phyloP scores from a whole-genome alignment of 2,888 invertebrate genomes.

The Hirtodrosophila duncani region DNA sequence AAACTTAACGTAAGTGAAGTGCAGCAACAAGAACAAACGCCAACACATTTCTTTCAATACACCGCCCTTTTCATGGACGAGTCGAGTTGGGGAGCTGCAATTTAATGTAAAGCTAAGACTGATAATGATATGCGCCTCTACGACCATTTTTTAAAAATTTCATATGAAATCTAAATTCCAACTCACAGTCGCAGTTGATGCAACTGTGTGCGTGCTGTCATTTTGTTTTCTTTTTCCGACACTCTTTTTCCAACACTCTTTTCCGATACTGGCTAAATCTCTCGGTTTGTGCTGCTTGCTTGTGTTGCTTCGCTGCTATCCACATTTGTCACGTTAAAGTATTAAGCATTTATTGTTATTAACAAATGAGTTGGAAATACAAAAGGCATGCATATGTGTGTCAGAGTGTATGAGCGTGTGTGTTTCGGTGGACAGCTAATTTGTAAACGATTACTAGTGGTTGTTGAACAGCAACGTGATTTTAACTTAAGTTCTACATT shows the following conservation, averaged over 20 bases:
- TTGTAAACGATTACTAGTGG: no score
- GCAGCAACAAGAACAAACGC: conserved; percentile 10
- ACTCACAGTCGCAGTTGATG: conserved; percentile 54
- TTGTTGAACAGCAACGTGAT: no score
- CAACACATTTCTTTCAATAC: conserved; percentile 3
- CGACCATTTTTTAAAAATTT: conserved; percentile 72
- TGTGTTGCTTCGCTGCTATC: no score
- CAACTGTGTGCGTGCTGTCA: conserved; percentile 52
- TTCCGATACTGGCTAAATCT: conserved; percentile 30
- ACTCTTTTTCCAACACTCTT: conserved; percentile 40
- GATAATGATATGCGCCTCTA: conserved; percentile 62
- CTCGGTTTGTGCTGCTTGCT: no score
- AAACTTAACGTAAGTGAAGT: conserved; percentile 54
- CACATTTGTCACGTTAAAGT: conserved; percentile 61
- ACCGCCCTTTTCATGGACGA: no score
- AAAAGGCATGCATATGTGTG: no score
- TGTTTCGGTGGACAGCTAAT: no score
- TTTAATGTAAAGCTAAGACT: no score
- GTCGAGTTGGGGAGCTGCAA: no score
- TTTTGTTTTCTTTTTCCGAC: conserved; percentile 54
- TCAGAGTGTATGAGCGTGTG: no score
- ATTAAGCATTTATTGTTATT: conserved; percentile 45
- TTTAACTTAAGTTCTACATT: no score
- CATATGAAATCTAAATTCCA: conserved; percentile 70
- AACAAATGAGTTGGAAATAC: no score